These are phyloP conservation scores for Clarias macrocephalus DNA, from an alignment of 2,113 vertebrate species.

Conservation along the genomic window DNA sequence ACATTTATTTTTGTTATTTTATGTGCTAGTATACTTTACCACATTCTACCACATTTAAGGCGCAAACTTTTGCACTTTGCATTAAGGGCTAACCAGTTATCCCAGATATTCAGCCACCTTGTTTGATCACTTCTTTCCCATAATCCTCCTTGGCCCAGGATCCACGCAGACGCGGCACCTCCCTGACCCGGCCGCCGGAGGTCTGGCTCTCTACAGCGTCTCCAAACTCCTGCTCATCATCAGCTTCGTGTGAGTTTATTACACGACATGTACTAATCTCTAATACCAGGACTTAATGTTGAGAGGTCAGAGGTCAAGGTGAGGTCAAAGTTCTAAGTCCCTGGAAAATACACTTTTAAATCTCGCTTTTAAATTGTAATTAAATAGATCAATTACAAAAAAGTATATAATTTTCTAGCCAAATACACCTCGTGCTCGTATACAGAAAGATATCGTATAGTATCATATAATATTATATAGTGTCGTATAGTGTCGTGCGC, in stretches of 20 bases:
- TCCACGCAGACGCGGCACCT: conserved; percentile 94
- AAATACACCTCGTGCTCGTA: too few relatives aligned
- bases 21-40: too few relatives aligned
- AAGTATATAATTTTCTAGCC: too few relatives aligned
- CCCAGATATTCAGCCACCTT: not conserved
- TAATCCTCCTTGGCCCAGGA: conserved; percentile 65
- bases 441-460: too few relatives aligned
- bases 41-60: not conserved
- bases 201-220: conserved; percentile 89
- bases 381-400: too few relatives aligned
- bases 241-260: conserved; percentile 88
- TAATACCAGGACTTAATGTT: too few relatives aligned
- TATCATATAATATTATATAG: too few relatives aligned
- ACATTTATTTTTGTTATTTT: not conserved
- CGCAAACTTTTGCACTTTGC: not conserved
- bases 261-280: not conserved
- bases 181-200: conserved; percentile 79
- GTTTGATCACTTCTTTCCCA: not conserved
- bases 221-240: conserved; percentile 94
- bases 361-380: too few relatives aligned
- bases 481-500: too few relatives aligned
- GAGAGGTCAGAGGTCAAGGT: not conserved
- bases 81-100: not conserved
- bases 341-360: too few relatives aligned
- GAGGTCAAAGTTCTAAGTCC: not conserved